A percentile compares a stretch with the other conserved stretches of the same genome.
Evolutionary conservation across 2,113 vertebrate genomes (phyloP).

Genomic region (Planiliza haematocheilus): DNA sequence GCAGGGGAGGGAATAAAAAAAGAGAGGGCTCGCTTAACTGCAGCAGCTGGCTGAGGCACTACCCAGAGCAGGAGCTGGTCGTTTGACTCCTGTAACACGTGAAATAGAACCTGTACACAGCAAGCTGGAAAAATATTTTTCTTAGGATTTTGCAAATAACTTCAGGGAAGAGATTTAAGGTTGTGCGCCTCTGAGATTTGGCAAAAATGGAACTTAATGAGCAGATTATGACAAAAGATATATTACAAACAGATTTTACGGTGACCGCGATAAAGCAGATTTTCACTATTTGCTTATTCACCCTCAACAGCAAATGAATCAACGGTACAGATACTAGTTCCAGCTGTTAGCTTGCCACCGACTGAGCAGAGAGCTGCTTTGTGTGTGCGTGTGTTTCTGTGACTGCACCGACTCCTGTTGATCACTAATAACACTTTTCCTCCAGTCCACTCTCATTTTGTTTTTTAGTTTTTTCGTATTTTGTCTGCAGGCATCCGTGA

Average conservation of each 20-base stretch:
- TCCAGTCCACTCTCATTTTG: background rate
- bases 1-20: conserved; percentile 20
- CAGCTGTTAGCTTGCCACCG: background rate
- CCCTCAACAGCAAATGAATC: no score
- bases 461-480: no score
- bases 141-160: background rate
- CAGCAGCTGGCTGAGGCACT: conserved; percentile 25
- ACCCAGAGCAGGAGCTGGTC: conserved; percentile 1
- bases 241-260: background rate
- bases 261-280: background rate
- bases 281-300: background rate
- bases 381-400: background rate
- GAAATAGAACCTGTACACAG: conserved; percentile 17
- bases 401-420: background rate
- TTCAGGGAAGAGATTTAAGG: background rate
- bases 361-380: no score
- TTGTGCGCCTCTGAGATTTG: background rate
- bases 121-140: conserved; percentile 3
- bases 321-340: no score
- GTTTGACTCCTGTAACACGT: conserved; percentile 14
- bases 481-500: background rate
- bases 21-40: conserved; percentile 25
- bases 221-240: background rate
- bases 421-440: background rate
- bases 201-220: background rate